phyloP scores from a whole-genome alignment of 2,113 vertebrate genomes.

The Xyrauchen texanus region DNA sequence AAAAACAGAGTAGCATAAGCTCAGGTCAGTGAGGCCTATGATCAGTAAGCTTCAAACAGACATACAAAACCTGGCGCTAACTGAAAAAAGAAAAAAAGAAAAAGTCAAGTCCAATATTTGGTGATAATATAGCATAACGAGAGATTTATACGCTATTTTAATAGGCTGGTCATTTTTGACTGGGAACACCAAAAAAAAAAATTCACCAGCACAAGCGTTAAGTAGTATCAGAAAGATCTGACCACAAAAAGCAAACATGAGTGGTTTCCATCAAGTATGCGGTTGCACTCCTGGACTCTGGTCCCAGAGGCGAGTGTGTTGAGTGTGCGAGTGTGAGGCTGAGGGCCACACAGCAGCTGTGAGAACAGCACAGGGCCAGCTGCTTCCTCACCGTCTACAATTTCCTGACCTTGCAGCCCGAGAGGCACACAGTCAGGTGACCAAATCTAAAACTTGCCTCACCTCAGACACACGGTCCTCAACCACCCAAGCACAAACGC shows the following conservation, averaged over 20 bases:
- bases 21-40: too few relatives aligned
- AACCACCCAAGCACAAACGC: slow-evolving; percentile 11
- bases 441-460: slow-evolving; percentile 62
- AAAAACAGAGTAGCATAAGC: too few relatives aligned
- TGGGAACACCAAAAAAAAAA: too few relatives aligned
- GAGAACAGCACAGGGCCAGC: slow-evolving; percentile 64
- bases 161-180: too few relatives aligned
- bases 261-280: slow-evolving; percentile 25
- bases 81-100: too few relatives aligned
- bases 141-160: too few relatives aligned
- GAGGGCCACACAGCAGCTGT: slow-evolving; percentile 58
- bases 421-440: slow-evolving; percentile 74
- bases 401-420: slow-evolving; percentile 59
- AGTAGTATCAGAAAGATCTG: slow-evolving; percentile 17
- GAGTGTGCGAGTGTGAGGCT: slow-evolving; percentile 27
- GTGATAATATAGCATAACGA: too few relatives aligned
- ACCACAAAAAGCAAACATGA: slow-evolving; percentile 46
- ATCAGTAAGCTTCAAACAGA: too few relatives aligned
- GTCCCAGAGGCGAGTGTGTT: slow-evolving; percentile 62
- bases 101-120: too few relatives aligned
- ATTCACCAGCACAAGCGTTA: background rate
- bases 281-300: slow-evolving; percentile 41
- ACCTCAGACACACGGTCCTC: slow-evolving; percentile 22
- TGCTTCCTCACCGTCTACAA: slow-evolving; percentile 69
- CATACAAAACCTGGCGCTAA: too few relatives aligned